Conservation (phyloP, 30 jellyfish, hydroid and myxozoan genomes). For the Clytia hemisphaerica region DNA sequence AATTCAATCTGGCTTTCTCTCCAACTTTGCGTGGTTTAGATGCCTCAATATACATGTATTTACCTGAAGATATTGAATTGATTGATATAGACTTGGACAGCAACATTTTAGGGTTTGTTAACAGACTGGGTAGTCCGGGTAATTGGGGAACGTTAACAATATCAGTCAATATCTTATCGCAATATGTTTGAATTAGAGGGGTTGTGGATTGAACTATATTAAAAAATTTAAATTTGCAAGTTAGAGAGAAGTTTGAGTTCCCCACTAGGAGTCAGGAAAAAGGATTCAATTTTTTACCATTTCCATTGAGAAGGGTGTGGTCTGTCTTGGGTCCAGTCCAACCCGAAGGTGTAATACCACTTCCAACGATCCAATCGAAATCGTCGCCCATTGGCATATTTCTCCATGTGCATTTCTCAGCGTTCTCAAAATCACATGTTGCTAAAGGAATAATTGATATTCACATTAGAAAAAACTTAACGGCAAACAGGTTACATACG, state of each 20-base stretch:
- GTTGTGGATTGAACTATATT: too few species aligned
- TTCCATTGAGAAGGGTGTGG: constrained; percentile 73
- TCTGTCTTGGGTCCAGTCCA: constrained; percentile 82
- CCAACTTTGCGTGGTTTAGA: constrained; percentile 71
- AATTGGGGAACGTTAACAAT: too few species aligned
- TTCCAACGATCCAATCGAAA: constrained; percentile 71
- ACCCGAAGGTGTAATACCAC: constrained; percentile 74
- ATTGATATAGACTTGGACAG: too few species aligned
- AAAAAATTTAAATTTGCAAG: too few species aligned
- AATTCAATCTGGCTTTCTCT: constrained; percentile 67
- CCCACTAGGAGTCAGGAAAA: too few species aligned
- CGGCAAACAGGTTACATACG: too few species aligned
- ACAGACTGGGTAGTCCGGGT: too few species aligned
- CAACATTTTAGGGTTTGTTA: too few species aligned
- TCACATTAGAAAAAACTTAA: neutral
- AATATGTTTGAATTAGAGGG: too few species aligned
- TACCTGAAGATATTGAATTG: constrained; percentile 38
- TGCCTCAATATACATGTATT: constrained; percentile 65
- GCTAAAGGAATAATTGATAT: constrained; percentile 28
- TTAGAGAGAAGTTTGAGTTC: too few species aligned
- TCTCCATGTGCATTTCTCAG: constrained; percentile 79
- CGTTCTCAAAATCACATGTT: constrained; percentile 72
- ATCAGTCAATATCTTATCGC: too few species aligned
- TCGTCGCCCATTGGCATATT: constrained; percentile 54
- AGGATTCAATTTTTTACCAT: too few species aligned